Percentiles rank a stretch among this genome's conserved stretches.
Conservation (phyloP, 2,113 vertebrate species). For the Emberiza fucata region DNA sequence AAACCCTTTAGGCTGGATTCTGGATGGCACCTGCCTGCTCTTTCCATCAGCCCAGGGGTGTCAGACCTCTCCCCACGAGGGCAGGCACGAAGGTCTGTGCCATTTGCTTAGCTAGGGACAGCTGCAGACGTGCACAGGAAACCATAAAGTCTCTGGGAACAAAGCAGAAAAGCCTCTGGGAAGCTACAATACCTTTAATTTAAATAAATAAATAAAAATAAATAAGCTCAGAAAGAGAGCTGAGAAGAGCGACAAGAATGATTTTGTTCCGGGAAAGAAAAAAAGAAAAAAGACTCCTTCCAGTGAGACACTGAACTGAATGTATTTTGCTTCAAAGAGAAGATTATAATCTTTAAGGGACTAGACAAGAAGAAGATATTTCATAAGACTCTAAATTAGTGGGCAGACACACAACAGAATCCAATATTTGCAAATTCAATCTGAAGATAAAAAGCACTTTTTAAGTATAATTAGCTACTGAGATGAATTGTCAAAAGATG, state of each 20-base stretch:
- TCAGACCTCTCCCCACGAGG: neutral
- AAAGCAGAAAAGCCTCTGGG: neutral
- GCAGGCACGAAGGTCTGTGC: neutral
- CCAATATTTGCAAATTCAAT: constrained; percentile 42
- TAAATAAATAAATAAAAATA: constrained; percentile 11
- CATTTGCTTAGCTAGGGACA: neutral
- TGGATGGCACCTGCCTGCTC: neutral
- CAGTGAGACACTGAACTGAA: neutral
- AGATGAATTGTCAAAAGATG: constrained; percentile 27
- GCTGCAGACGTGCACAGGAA: neutral
- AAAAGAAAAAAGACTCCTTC: neutral
- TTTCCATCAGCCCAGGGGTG: neutral
- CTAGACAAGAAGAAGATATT: constrained; percentile 34
- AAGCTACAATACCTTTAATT: neutral
- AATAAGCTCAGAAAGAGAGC: constrained; percentile 24
- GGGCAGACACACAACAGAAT: constrained; percentile 19
- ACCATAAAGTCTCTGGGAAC: neutral
- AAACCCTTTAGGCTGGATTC: neutral
- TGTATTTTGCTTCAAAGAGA: constrained; percentile 31
- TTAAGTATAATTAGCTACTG: constrained; percentile 37
- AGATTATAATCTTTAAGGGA: constrained; percentile 50
- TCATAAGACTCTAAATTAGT: constrained; percentile 39
- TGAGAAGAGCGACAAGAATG: constrained; percentile 40
- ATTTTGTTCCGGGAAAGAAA: constrained; percentile 6
- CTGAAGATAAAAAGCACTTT: constrained; percentile 28